Percentiles rank a stretch among this genome's conserved stretches.
Evolutionary conservation across 2,888 invertebrate genomes (phyloP).

Genomic region (Nezara viridula): DNA sequence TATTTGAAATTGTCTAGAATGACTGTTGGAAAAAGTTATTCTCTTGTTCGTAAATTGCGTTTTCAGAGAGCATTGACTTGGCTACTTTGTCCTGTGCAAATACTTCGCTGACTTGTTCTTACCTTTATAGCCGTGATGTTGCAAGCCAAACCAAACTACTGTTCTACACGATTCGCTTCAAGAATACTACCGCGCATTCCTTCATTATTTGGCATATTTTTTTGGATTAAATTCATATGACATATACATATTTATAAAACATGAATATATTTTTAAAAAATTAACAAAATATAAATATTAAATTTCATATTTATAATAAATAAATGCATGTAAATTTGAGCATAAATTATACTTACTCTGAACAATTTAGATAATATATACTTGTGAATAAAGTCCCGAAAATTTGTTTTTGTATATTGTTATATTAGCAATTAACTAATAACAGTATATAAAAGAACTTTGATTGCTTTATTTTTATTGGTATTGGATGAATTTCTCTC

Average conservation of each 20-base stretch:
- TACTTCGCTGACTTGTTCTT: neutral
- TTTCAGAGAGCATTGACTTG: constrained; percentile 1
- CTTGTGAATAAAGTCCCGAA: too few species aligned
- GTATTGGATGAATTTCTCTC: too few species aligned
- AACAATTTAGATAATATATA: too few species aligned
- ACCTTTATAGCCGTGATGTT: neutral
- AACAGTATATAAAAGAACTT: too few species aligned
- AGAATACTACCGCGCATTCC: neutral
- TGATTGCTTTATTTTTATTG: too few species aligned
- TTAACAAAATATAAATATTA: neutral
- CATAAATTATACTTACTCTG: too few species aligned
- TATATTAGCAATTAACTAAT: too few species aligned
- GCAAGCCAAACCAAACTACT: neutral
- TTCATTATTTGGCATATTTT: neutral
- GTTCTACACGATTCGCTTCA: neutral
- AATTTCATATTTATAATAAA: too few species aligned
- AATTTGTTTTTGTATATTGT: too few species aligned
- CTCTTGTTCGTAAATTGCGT: neutral
- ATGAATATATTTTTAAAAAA: neutral
- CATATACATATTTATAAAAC: neutral
- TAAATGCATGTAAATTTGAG: too few species aligned
- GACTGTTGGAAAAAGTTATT: constrained; percentile 31
- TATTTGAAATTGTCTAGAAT: neutral
- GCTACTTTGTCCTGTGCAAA: neutral
- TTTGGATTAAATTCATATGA: neutral